Percentiles rank a stretch among this genome's conserved stretches.
Evolutionary conservation across 1,140 invertebrate genomes (phyloP).

Genomic region (Cheumatopsyche charites): DNA sequence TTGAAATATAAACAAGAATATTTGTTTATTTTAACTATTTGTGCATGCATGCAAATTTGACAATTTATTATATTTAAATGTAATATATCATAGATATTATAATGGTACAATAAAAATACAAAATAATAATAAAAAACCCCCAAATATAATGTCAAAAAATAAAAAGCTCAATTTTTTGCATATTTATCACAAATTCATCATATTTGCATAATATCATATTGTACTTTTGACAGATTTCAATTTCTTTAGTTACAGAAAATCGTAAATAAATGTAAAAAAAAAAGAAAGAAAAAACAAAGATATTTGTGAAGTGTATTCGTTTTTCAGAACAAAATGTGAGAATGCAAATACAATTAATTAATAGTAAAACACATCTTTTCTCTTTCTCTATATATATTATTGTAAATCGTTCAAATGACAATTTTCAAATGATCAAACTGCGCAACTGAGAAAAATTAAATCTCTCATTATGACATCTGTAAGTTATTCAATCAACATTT

Average conservation of each 20-base stretch:
- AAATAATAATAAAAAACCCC: conserved; percentile 7
- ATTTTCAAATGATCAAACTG: no score
- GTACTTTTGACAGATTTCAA: background rate
- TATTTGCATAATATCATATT: conserved; percentile 4
- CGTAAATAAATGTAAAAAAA: background rate
- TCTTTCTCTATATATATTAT: conserved; percentile 14
- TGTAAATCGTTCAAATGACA: conserved; percentile 1
- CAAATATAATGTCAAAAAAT: conserved; percentile 1
- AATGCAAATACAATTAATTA: conserved; percentile 13
- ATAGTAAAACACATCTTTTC: conserved; percentile 10
- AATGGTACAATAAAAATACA: conserved; percentile 10
- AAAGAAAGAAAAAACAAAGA: no score
- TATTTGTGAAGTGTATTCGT: no score
- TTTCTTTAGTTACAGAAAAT: no score
- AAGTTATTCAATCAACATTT: no score
- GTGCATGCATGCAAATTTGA: conserved; percentile 36
- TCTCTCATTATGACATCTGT: no score
- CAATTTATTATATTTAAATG: background rate
- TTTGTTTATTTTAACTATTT: background rate
- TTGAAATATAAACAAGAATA: background rate
- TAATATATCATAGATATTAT: conserved; percentile 13
- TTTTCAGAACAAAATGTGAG: background rate
- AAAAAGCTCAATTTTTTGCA: conserved; percentile 24
- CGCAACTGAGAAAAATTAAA: no score
- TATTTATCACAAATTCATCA: conserved; percentile 19